Percentiles rank a stretch among this genome's conserved stretches.
Conservation (phyloP, 2,888 invertebrate genomes). For the Clusia tigrina region DNA sequence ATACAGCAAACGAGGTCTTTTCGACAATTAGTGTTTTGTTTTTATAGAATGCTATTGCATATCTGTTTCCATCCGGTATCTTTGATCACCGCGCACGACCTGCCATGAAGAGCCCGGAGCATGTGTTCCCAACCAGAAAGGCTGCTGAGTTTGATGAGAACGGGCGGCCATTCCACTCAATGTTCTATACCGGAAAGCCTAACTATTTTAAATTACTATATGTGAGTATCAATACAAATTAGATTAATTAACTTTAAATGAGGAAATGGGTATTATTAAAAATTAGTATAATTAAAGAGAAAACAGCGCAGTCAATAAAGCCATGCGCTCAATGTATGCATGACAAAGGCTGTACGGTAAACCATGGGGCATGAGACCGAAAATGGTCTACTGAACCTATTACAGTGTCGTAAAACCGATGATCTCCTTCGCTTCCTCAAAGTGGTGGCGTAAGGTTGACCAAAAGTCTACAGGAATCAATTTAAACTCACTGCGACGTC, state of each 20-base stretch:
- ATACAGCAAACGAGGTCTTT: too few relatives aligned
- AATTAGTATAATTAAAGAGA: background rate
- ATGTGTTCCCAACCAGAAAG: conserved; percentile 83
- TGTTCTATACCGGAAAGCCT: conserved; percentile 92
- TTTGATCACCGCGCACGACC: conserved; percentile 87
- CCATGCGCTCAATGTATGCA: too few relatives aligned
- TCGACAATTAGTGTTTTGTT: background rate
- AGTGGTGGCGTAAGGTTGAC: too few relatives aligned
- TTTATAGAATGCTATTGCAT: conserved; percentile 82
- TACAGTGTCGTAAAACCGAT: too few relatives aligned
- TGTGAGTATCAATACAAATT: conserved; percentile 71
- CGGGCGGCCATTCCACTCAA: conserved; percentile 88
- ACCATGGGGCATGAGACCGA: too few relatives aligned
- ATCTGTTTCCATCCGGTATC: conserved; percentile 95
- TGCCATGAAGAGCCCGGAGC: conserved; percentile 86
- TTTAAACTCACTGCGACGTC: too few relatives aligned
- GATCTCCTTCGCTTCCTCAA: too few relatives aligned
- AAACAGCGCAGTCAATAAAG: background rate
- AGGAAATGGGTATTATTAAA: conserved; percentile 19
- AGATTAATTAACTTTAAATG: background rate
- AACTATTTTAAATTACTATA: conserved; percentile 84
- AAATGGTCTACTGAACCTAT: too few relatives aligned
- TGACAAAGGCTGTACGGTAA: too few relatives aligned
- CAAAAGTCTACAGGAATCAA: too few relatives aligned
- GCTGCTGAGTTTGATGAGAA: conserved; percentile 89